Evolutionary conservation across 2,113 vertebrate species (phyloP).

Genomic region (Xenus cinereus): DNA sequence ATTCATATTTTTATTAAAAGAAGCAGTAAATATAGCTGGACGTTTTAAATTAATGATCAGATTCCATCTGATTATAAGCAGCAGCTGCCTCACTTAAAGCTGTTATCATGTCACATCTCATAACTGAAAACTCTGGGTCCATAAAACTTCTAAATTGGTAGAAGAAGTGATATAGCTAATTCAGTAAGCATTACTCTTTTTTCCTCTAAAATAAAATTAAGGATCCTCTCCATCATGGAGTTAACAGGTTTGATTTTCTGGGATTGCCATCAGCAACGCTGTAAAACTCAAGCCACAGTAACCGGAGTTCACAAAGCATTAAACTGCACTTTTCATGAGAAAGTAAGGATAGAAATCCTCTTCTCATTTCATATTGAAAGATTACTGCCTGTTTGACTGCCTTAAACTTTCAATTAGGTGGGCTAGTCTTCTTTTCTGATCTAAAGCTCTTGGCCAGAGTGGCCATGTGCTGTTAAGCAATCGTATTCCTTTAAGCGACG

Average conservation of each 20-base stretch:
- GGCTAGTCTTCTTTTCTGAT: background rate
- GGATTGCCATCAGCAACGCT: background rate
- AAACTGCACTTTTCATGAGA: background rate
- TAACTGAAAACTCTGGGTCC: background rate
- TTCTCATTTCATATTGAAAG: background rate
- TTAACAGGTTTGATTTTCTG: background rate
- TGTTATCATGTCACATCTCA: background rate
- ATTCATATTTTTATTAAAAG: background rate
- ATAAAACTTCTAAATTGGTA: background rate
- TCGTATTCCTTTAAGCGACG: background rate
- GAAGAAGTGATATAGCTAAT: background rate
- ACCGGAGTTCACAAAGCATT: background rate
- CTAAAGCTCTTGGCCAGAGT: background rate
- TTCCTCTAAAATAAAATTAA: background rate
- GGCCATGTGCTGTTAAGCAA: background rate
- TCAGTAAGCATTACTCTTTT: background rate
- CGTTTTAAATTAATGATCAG: background rate
- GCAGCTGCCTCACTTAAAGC: background rate
- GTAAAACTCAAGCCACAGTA: background rate
- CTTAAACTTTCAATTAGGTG: background rate
- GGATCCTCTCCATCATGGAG: background rate
- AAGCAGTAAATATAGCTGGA: background rate
- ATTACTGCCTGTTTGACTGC: background rate
- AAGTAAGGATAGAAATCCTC: background rate
- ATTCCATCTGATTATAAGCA: background rate